A percentile compares a stretch with the other conserved stretches of the same genome.
Evolutionary conservation across 92 coral and sea anemone genomes (phyloP).

Genomic region (Parazoanthus swiftii): DNA sequence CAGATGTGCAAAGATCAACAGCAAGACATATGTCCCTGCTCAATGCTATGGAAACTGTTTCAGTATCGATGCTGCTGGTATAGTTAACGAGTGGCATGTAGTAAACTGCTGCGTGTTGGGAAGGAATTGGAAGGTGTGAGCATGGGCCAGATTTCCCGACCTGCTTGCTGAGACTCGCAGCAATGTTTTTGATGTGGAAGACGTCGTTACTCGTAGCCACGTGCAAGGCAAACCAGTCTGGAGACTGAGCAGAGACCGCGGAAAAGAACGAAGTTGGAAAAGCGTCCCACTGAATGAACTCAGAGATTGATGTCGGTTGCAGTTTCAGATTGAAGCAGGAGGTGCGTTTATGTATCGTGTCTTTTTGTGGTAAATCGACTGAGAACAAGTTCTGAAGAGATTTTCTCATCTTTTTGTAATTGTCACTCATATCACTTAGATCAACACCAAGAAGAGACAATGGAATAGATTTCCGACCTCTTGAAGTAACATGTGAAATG

Average conservation of each 20-base stretch:
- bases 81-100: conserved; percentile 41
- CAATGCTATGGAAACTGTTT: conserved; percentile 19
- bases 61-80: conserved; percentile 18
- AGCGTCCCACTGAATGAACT: conserved; percentile 45
- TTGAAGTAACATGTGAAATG: conserved; percentile 40
- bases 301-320: conserved; percentile 19
- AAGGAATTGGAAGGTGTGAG: conserved; percentile 35
- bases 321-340: neutral
- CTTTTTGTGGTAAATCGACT: neutral
- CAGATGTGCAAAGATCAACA: conserved; percentile 38
- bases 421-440: neutral
- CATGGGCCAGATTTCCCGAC: conserved; percentile 22
- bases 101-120: conserved; percentile 7
- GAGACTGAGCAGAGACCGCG: conserved; percentile 31
- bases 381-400: conserved; percentile 2
- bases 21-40: conserved; percentile 49
- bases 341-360: neutral
- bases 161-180: neutral
- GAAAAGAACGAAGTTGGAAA: conserved; percentile 39
- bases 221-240: conserved; percentile 42
- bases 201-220: conserved; percentile 11
- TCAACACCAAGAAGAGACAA: conserved; percentile 46
- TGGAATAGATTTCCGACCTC: conserved; percentile 23
- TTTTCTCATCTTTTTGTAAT: conserved; percentile 15
- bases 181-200: conserved; percentile 48